Percentiles rank a stretch among this genome's conserved stretches.
These are phyloP conservation scores for Micromesistius poutassou DNA, from an alignment of 2,797 vertebrate species.

Conservation along the genomic window DNA sequence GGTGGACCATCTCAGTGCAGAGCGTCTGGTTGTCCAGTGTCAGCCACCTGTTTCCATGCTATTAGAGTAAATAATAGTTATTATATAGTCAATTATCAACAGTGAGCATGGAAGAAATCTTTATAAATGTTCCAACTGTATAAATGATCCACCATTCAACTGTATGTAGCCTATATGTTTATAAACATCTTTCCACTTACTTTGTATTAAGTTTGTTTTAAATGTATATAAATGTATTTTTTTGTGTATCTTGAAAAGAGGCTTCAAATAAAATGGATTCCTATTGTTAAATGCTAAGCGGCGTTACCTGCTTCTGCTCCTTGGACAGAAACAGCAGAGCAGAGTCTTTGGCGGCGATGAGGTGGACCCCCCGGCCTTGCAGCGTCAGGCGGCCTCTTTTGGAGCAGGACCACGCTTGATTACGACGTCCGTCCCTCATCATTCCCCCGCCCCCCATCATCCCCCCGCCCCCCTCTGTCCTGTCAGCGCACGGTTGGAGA, in stretches of 20 bases:
- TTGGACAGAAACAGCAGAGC: conserved; percentile 76
- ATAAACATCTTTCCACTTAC: background rate
- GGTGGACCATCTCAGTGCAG: conserved; percentile 60
- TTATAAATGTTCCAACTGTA: background rate
- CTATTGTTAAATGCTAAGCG: background rate
- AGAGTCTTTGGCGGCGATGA: conserved; percentile 70
- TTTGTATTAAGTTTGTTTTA: background rate
- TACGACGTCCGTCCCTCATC: conserved; percentile 7
- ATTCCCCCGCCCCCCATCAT: conserved; percentile 39
- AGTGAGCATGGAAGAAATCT: background rate
- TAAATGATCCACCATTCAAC: background rate
- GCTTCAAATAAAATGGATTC: background rate
- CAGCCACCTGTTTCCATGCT: conserved; percentile 82
- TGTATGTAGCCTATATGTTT: background rate
- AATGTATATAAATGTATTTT: background rate
- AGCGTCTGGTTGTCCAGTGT: conserved; percentile 69
- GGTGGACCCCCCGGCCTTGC: conserved; percentile 71
- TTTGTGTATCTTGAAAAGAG: background rate
- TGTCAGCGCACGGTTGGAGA: conserved; percentile 66
- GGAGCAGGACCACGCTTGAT: conserved; percentile 80
- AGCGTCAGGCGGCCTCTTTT: conserved; percentile 80
- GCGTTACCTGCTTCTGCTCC: conserved; percentile 73
- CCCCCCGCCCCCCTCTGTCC: conserved; percentile 41
- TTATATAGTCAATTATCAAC: background rate
- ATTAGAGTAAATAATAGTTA: conserved; percentile 21